Evolutionary conservation across 2,888 invertebrate species (phyloP).

Genomic region (Pterobdella sp.): DNA sequence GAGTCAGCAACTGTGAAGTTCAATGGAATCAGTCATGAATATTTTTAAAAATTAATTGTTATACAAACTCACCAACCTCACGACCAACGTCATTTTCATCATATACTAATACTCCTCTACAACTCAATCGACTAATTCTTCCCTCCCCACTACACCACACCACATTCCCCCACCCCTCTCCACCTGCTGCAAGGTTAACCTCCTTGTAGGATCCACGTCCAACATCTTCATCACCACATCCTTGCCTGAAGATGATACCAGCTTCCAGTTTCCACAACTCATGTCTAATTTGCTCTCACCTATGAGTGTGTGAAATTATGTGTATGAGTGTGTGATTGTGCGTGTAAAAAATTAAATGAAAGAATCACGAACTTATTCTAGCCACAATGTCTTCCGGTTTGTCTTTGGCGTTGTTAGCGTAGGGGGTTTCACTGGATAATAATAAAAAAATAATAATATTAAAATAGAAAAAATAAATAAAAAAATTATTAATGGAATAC

Average conservation of each 20-base stretch:
- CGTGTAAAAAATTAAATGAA: not conserved
- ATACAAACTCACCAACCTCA: not conserved
- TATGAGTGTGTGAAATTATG: not conserved
- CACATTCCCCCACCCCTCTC: not conserved
- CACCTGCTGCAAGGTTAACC: conserved; percentile 67
- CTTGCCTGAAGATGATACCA: conserved; percentile 73
- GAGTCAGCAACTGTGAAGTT: conserved; percentile 64
- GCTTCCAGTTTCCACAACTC: conserved; percentile 66
- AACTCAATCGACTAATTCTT: not conserved
- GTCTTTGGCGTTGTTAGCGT: conserved; percentile 63
- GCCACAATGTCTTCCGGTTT: conserved; percentile 81
- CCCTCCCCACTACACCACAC: not conserved
- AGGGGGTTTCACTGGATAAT: conserved; percentile 60
- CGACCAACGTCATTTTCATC: not conserved
- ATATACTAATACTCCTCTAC: not conserved
- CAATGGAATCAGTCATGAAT: not conserved
- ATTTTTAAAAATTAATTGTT: not conserved
- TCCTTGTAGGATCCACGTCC: conserved; percentile 79
- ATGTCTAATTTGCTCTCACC: conserved; percentile 73
- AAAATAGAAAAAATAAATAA: not conserved
- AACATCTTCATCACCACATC: conserved; percentile 83
- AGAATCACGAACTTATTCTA: conserved; percentile 58
- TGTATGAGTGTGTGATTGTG: not conserved
- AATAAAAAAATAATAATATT: not conserved
- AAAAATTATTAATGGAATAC: too few species aligned